These are phyloP conservation scores for Lepidurus packardi DNA, from an alignment of 1,140 invertebrate genomes.

Conservation along the genomic window DNA sequence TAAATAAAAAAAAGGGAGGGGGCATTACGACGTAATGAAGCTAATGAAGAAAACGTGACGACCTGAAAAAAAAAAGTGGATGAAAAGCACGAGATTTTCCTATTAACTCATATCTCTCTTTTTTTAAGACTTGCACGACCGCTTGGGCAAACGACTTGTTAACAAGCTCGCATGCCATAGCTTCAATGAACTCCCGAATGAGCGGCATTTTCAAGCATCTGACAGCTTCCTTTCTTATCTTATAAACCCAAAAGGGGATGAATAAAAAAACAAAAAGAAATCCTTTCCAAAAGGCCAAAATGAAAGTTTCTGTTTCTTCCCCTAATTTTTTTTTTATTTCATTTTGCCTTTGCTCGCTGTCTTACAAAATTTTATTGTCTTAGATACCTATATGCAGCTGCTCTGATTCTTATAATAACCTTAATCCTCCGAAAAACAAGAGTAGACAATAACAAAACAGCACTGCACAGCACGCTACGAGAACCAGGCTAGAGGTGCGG, in stretches of 20 bases:
- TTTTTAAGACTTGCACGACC: background rate
- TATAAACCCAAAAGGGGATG: background rate
- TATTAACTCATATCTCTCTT: background rate
- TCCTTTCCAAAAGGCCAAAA: background rate
- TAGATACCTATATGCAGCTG: background rate
- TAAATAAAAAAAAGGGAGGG: no score
- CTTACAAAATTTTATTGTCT: background rate
- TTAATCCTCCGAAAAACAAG: background rate
- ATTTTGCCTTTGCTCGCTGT: background rate
- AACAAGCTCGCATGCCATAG: constrained; percentile 13
- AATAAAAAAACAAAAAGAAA: background rate
- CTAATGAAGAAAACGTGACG: no score
- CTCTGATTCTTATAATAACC: constrained; percentile 7
- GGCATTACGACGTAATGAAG: no score
- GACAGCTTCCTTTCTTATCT: constrained; percentile 4
- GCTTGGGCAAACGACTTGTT: background rate
- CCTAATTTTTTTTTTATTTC: background rate
- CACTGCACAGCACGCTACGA: background rate
- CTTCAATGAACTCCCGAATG: background rate
- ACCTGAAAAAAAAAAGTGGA: background rate
- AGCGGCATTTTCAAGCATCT: background rate
- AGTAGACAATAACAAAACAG: background rate
- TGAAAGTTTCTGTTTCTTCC: background rate
- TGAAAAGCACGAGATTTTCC: background rate
- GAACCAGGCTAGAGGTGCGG: background rate